Base-by-base conservation (phyloP, 2,113 vertebrate genomes). In the Candoia aspera region DNA sequence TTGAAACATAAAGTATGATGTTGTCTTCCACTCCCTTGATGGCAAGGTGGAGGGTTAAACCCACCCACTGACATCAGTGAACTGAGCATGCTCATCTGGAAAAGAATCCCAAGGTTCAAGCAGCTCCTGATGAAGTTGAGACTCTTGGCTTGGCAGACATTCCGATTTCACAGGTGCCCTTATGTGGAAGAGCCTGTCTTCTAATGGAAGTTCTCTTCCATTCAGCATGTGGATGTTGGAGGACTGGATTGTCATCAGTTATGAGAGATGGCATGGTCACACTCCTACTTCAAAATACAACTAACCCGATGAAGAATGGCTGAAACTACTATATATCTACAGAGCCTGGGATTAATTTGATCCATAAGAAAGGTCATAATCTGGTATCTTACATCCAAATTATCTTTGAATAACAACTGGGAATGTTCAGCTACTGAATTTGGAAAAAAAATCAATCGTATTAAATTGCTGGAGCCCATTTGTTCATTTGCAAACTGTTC, bases 381-480 rank as follows among this genome's bases (percentile, higher is more conserved):
- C 33, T 79, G 73, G 37, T 79, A n/a, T 73, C 2, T 5, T 91
- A 91, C 29, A 94, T 55, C 24, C 1, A 93, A 93, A 95, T 21
- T 53, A 49, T 19, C 0, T 24, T 87, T n/a, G 6, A 24, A 87
- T 95, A 92, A 93, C 92, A 86, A 90, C 33, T 79, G 73, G 17
- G 73, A 79, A 79, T 3, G 15, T 79, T 79, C 37, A 37, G 37
- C 68, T 79, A 37, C 68, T 58, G 93, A 83, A 17, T 54, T 86
- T 13, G 11, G 10, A n/a, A 53, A 87, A 91, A 93, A 79, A 89
- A 59, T 1, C 26, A n/a, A n/a, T 19, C 10, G 46, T 21, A 8
- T 79, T 79, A 42, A 79, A 92, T 91, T 95, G 24, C 55, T 94
- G 59, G 85, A 92, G 87, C 57, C 21, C 91, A 68, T 24, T 90